Evolutionary conservation across 2,113 vertebrate species (phyloP).

Genomic region (Setophaga petechia): DNA sequence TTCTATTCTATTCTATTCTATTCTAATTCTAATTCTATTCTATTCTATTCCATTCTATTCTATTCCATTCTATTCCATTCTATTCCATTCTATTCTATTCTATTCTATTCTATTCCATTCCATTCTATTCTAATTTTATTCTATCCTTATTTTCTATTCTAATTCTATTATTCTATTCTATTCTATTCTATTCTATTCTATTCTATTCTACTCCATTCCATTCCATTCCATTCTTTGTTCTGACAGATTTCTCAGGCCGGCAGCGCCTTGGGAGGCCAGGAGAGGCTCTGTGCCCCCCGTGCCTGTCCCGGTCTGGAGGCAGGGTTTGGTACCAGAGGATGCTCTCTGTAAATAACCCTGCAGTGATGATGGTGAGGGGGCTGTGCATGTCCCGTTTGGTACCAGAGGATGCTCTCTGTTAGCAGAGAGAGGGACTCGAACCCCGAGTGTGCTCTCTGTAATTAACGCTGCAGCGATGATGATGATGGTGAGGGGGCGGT

Average conservation of each 20-base stretch:
- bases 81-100: too few relatives aligned
- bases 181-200: too few relatives aligned
- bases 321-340: not conserved
- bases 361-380: not conserved
- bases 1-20: too few relatives aligned
- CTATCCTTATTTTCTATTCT: too few relatives aligned
- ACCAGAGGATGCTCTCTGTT: not conserved
- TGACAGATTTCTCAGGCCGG: not conserved
- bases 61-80: too few relatives aligned
- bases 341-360: conserved; percentile 42
- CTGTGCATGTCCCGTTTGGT: not conserved
- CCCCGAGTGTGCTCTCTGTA: not conserved
- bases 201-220: too few relatives aligned
- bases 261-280: not conserved
- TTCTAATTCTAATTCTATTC: too few relatives aligned
- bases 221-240: too few relatives aligned
- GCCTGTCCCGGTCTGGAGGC: not conserved
- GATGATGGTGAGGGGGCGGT: not conserved
- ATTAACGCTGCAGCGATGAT: conserved; percentile 20
- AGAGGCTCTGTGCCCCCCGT: not conserved
- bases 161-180: too few relatives aligned
- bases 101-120: too few relatives aligned
- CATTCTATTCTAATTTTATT: too few relatives aligned
- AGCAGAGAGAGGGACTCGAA: conserved; percentile 7
- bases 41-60: too few relatives aligned